These are phyloP conservation scores for Bergia sp. DNA, from an alignment of 92 coral and sea anemone species.

Conservation along the genomic window DNA sequence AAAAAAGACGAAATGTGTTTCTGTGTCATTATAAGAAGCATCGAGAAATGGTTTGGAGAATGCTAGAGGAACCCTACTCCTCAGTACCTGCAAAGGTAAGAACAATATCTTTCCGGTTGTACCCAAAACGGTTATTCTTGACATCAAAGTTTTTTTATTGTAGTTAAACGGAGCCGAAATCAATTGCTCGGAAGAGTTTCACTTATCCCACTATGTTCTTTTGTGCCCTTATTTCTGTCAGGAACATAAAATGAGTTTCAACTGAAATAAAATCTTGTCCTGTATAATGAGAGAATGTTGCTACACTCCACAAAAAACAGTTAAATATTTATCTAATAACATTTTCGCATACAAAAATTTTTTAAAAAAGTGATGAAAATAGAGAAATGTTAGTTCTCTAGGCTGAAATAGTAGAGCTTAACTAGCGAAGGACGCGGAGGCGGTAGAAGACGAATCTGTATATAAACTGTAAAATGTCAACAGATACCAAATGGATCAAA, in stretches of 20 bases:
- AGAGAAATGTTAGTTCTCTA: neutral
- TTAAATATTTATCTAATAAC: neutral
- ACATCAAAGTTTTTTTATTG: neutral
- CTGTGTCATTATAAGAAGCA: slow-evolving; percentile 46
- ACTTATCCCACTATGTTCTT: neutral
- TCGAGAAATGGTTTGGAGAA: slow-evolving; percentile 64
- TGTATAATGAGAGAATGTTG: neutral
- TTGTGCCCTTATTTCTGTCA: too few relatives aligned
- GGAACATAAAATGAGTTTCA: neutral
- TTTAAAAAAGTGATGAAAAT: neutral
- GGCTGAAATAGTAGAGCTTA: neutral
- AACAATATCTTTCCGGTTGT: neutral
- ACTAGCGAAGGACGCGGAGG: neutral
- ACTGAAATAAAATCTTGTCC: neutral
- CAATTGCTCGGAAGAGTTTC: neutral
- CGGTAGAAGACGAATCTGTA: neutral
- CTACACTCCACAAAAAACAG: neutral
- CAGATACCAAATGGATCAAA: neutral
- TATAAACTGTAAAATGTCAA: neutral
- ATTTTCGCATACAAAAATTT: neutral
- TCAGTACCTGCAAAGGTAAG: slow-evolving; percentile 73
- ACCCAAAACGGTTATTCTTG: neutral
- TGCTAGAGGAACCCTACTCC: slow-evolving; percentile 77
- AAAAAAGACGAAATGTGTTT: slow-evolving; percentile 39
- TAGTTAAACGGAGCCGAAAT: neutral